Evolutionary conservation across 35 echinoderm and acorn worm genomes (phyloP).

Genomic region (Lytechinus pictus): DNA sequence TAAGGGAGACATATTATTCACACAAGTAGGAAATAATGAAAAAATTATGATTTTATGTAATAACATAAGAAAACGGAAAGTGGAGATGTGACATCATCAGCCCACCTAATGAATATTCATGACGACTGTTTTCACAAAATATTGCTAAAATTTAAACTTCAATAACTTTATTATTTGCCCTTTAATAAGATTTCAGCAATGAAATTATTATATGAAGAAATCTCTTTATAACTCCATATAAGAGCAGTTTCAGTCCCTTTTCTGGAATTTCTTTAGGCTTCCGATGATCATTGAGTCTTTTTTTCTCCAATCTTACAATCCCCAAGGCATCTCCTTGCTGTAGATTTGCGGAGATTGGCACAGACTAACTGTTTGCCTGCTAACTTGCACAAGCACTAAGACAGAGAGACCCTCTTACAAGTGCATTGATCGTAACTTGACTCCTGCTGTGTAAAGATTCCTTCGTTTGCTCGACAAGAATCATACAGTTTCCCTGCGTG

Average conservation of each 20-base stretch:
- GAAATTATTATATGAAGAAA: too few relatives aligned
- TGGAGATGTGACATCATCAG: too few relatives aligned
- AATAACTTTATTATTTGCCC: too few relatives aligned
- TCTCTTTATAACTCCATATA: not conserved
- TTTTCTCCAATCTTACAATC: not conserved
- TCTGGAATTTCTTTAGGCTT: not conserved
- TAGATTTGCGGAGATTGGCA: constrained; percentile 10
- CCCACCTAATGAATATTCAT: too few relatives aligned
- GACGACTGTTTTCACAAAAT: too few relatives aligned
- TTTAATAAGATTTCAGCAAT: too few relatives aligned
- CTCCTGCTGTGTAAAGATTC: not conserved
- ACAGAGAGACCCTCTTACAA: not conserved
- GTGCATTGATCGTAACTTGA: constrained; percentile 54
- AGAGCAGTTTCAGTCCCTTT: not conserved
- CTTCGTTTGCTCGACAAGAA: constrained; percentile 21
- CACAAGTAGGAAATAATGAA: too few relatives aligned
- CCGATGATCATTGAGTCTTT: not conserved
- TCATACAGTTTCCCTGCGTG: not conserved
- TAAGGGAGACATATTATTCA: too few relatives aligned
- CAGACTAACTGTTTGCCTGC: constrained; percentile 9
- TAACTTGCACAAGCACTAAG: not conserved
- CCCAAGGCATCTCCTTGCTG: not conserved
- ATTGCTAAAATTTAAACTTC: too few relatives aligned
- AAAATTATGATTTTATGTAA: too few relatives aligned
- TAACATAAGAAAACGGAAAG: too few relatives aligned